Base-by-base conservation (phyloP, 2,888 invertebrate genomes). In the Meandrusa payeni region DNA sequence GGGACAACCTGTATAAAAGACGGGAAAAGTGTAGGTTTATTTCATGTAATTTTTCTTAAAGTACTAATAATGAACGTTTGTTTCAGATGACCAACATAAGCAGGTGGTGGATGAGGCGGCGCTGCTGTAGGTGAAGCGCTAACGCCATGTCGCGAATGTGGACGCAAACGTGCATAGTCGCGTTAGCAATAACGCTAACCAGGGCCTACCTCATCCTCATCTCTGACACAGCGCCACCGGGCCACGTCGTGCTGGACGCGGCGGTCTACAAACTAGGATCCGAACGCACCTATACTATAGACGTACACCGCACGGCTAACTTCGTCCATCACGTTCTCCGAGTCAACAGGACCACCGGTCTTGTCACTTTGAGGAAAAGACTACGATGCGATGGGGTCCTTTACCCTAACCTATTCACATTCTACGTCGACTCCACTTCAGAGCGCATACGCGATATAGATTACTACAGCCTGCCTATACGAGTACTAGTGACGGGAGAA, bases 391-490 rank as follows among this genome's bases (percentile, higher is more conserved):
- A 95, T 61, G 95, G 95, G 48, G 89, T 94, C 19, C 92, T 93
- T 54, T 95, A 96, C 67, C 95, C 96, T 0, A 93, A 93, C 61
- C 89, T 96, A 41, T 95, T 96, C 72, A 95, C 95, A 2, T 91
- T 95, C 66, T 94, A 95, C 75, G 93, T 96, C 47, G 96, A 96
- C 70, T 96, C 96, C 20, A 94, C 93, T 36, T 94, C 95, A 49
- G 94, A 93, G 59, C 87, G 94, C 40, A 86, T 94, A 49, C 89
- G 93, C 32, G 94, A 94, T 54, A 93, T 95, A 49, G 94, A 95
- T 67, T 95, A 95, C 69, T 95, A 94, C 65, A 94, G 95, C 62
- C 73, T 95, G 42, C 95, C 95, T 1, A 85, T 95, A 46, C 87
- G 95, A 51, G 90, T 95, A 39, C 89, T 95, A 53, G 92, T 95